Base-by-base conservation (phyloP, 2,888 invertebrate species). In the Chymomyza amoena region DNA sequence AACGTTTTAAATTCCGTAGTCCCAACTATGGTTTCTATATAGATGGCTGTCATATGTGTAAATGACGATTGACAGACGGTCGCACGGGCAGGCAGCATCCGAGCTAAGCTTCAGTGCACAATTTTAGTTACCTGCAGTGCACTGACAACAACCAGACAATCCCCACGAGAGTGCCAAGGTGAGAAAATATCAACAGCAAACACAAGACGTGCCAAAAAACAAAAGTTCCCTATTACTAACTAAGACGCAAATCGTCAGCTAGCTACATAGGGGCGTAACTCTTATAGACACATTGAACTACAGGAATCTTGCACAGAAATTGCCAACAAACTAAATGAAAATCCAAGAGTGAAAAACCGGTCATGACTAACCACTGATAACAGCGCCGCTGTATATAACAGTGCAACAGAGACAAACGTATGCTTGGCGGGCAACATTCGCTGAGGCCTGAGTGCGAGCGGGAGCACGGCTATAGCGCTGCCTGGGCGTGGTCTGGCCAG, bases 41-140 rank as follows among this genome's bases (percentile, higher is more conserved):
- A 85, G 85, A 80, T 84, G 77, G 78, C 75, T 85, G 87, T 87
- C 89, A 88, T 79, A 84, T 73, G 77, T 76, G 77, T 64, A 79
- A 77, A 84, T 83, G 79, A 87, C 86, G 84, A 85, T 88, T 86
- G 87, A 87, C 89, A 89, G 87, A 76, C 82, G 78, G 87, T 57
- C 45, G 45, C 15, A 32, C 15, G 13, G 45, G 56, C 32, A 32
- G 32, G 20, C 77, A 70, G 70, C 70, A 73, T 73, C 70, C 70
- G 59, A 64, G 61, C 52, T 57, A 59, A 73, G 80, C 72, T 78
- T 66, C 70, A 57, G 6, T 65, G 66, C 63, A 54, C 16, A 54
- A 54, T 54, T 54, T 51, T 64, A 72, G 64, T 70, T 64, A 66
- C 76, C 68, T 68, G 28, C 56, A 64, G 9, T n/a, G 54, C 61